phyloP scores from a whole-genome alignment of 2,888 invertebrate species.

The Zaprionus lineosus region DNA sequence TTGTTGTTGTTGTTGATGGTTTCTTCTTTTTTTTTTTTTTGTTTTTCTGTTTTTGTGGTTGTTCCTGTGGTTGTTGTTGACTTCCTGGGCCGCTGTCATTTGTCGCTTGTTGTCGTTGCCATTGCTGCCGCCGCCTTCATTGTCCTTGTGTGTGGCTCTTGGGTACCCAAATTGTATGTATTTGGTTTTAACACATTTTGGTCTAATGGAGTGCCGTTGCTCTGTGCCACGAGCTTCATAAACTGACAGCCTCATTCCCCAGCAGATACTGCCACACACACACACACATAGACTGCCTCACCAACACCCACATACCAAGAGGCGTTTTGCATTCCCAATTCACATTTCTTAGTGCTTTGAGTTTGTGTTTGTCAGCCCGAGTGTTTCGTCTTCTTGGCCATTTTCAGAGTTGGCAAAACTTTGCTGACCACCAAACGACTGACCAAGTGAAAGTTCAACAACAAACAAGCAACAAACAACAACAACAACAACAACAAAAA shows the following conservation, averaged over 20 bases:
- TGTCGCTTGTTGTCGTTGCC: constrained; percentile 46
- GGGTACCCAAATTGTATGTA: constrained; percentile 51
- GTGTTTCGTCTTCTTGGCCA: constrained; percentile 6
- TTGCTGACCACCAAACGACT: constrained; percentile 60
- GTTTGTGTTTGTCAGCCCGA: constrained; percentile 3
- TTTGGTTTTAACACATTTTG: constrained; percentile 61
- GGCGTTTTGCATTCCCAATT: constrained; percentile 45
- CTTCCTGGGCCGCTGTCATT: constrained; percentile 28
- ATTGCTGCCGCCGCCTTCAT: constrained; percentile 53
- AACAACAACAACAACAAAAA: constrained; percentile 31
- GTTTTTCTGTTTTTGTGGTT: neutral
- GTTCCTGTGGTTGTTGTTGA: constrained; percentile 4
- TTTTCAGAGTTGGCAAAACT: constrained; percentile 47
- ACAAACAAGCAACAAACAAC: constrained; percentile 45
- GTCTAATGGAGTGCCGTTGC: constrained; percentile 67
- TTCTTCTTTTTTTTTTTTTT: constrained; percentile 13
- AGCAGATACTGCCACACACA: neutral
- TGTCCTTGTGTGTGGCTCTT: constrained; percentile 50
- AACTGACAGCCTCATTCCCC: constrained; percentile 4
- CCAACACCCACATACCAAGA: neutral
- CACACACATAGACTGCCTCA: neutral
- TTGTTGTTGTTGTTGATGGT: constrained; percentile 15
- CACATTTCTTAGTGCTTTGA: constrained; percentile 24
- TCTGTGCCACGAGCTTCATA: constrained; percentile 36
- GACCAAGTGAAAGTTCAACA: constrained; percentile 66